Evolutionary conservation across 2,113 vertebrate species (phyloP).

Genomic region (Redunca redunca): DNA sequence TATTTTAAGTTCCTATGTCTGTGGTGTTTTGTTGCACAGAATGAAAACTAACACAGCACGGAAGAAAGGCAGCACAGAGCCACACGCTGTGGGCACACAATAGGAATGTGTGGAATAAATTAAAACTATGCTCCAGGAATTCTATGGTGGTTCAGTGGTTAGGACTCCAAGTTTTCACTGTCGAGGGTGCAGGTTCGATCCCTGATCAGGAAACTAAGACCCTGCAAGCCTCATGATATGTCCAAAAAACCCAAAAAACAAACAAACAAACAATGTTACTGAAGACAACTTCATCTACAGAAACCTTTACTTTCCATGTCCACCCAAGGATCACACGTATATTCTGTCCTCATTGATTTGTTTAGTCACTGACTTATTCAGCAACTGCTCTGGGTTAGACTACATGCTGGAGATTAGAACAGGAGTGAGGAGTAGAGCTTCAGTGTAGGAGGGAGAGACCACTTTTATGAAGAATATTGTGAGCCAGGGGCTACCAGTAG

Average conservation of each 20-base stretch:
- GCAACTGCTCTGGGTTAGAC: background rate
- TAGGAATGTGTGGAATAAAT: background rate
- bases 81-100: background rate
- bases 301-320: background rate
- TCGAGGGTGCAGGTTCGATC: background rate
- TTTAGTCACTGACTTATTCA: background rate
- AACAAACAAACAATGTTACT: background rate
- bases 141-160: background rate
- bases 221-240: background rate
- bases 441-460: background rate
- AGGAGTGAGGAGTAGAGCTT: background rate
- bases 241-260: background rate
- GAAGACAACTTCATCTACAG: background rate
- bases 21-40: background rate
- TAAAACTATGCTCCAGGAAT: background rate
- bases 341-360: background rate
- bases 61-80: background rate
- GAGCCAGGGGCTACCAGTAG: background rate
- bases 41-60: background rate
- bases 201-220: background rate
- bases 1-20: background rate
- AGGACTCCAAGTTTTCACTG: background rate
- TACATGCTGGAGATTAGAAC: background rate
- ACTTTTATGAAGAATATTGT: background rate
- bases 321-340: background rate